Evolutionary conservation across 2,113 vertebrate species (phyloP), one percentile per base, ranked within the genome.

Genomic region (Esox niger): DNA sequence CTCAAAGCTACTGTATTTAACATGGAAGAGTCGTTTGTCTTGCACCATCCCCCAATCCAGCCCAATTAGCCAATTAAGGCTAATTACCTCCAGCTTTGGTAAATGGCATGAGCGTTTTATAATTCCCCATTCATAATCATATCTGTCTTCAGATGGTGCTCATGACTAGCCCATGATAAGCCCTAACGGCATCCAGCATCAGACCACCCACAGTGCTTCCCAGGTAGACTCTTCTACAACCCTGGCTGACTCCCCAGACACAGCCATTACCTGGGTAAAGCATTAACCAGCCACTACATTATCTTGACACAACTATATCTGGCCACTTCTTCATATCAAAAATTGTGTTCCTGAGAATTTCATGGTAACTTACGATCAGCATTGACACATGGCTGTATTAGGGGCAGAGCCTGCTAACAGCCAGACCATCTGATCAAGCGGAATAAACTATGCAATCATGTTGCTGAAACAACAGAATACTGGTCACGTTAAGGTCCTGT

Each of bases 61-160:
- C 68, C 87, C 83, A 90, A 86, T 88, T 87, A 90, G 86, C 84
- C 87, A 86, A 87, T 88, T 88, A 88, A 79, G 76, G 83, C 83
- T 88, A 90, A 90, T 88, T 86, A 84, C 84, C 86, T 88, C 84
- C 68, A 87, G 78, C 78, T 84, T 83, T 81, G 83, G 84, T 82
- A 83, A 83, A 81, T 81, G 83, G 84, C 84, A 82, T 82, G 80
- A 84, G 78, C 75, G 46, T 87, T 86, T 79, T 83, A 84, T 87
- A 86, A 87, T 85, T 59, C 87, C 78, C 82, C 87, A 88, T 88
- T 85, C 35, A 87, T 90, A 87, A 87, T 67, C 65, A 72, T 23
- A 74, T 73, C 79, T 78, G 58, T 72, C 83, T 68, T 46, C 66
- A 75, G 56, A 58, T 35, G 20, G 11, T 31, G 32, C 32, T 4